phyloP scores from a whole-genome alignment of 2,797 vertebrate genomes.

The Cetoscarus ocellatus region DNA sequence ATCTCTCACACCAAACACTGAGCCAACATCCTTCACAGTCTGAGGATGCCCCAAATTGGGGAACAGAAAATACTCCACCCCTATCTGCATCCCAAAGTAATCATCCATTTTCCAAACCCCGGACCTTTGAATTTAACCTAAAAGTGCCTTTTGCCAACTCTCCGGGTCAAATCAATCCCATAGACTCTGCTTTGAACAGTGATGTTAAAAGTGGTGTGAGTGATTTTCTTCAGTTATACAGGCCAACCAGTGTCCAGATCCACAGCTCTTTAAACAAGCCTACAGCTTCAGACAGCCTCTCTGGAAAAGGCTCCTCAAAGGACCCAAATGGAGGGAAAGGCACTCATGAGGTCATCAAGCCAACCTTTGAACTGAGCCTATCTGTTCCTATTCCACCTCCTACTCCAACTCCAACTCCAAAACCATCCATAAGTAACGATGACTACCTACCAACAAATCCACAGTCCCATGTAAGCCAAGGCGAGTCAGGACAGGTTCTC shows the following conservation, averaged over 20 bases:
- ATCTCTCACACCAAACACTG: not conserved
- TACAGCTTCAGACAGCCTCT: not conserved
- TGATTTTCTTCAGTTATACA: not conserved
- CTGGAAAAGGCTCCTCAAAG: not conserved
- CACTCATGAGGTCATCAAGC: not conserved
- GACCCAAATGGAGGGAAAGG: not conserved
- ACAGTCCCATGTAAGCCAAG: not conserved
- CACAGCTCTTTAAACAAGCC: not conserved
- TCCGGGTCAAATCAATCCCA: no score
- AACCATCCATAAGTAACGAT: not conserved
- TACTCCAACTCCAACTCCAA: not conserved
- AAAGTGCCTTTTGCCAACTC: constrained; percentile 7
- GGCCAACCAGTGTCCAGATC: constrained; percentile 12
- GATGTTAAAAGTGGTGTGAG: not conserved
- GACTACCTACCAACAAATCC: not conserved
- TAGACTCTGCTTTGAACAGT: not conserved
- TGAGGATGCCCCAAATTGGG: not conserved
- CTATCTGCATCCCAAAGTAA: not conserved
- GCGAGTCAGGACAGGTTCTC: not conserved
- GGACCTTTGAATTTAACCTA: constrained; percentile 33
- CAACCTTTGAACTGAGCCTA: constrained; percentile 20
- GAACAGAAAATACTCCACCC: not conserved
- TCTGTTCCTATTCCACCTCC: not conserved
- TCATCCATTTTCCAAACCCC: not conserved
- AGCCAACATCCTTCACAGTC: not conserved